phyloP scores from a whole-genome alignment of 2,888 invertebrate species.

The Lepidochitona cinerea region DNA sequence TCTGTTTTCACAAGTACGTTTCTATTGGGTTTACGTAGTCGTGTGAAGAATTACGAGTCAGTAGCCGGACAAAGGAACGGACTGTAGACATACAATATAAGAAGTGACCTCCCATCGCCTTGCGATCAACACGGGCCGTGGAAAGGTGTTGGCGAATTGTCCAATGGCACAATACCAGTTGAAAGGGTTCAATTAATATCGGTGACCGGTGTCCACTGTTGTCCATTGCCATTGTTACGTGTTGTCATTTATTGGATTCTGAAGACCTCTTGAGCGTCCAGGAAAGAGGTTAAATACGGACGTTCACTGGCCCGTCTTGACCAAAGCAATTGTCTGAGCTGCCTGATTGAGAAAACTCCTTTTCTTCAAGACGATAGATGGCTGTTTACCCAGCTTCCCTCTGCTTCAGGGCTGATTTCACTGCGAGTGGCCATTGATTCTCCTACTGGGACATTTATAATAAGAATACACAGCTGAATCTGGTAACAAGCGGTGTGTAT shows the following conservation, averaged over 20 bases:
- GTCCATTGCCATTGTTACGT: background rate
- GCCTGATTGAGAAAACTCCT: background rate
- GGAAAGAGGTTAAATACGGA: background rate
- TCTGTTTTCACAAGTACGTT: background rate
- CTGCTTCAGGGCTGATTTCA: background rate
- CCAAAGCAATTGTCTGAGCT: background rate
- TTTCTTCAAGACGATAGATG: background rate
- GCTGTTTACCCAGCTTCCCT: background rate
- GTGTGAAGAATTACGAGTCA: background rate
- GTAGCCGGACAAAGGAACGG: no score
- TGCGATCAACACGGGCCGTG: no score
- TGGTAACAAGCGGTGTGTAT: no score
- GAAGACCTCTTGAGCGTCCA: background rate
- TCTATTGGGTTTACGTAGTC: background rate
- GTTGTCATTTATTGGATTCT: background rate
- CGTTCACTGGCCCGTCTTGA: background rate
- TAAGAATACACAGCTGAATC: no score
- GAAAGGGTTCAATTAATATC: background rate
- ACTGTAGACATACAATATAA: no score
- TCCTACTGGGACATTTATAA: no score
- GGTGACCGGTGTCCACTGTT: background rate
- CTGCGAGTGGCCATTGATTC: background rate
- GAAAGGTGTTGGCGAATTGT: background rate
- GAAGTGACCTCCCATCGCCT: no score
- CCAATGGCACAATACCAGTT: background rate